Percentiles rank a stretch among this genome's conserved stretches.
Conservation (phyloP, 2,113 vertebrate genomes). For the Sisor rabdophorus region DNA sequence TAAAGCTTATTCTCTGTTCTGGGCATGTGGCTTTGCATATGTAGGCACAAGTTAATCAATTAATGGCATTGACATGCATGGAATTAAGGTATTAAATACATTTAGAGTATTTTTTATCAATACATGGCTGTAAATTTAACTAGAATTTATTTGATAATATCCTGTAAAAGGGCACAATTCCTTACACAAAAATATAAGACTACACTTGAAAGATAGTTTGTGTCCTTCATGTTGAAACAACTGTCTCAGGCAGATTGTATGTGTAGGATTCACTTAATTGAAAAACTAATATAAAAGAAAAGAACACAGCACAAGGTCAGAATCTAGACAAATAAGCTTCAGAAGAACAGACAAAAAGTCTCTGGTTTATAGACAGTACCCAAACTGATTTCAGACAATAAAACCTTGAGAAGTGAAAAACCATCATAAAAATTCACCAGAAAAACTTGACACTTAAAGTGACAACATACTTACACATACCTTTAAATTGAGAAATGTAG, state of each 20-base stretch:
- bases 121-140: constrained; percentile 42
- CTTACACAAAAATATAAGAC: neutral
- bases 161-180: neutral
- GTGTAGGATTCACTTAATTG: neutral
- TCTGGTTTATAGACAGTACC: neutral
- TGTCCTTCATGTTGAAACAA: neutral
- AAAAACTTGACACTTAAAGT: neutral
- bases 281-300: neutral
- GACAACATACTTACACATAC: neutral
- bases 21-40: constrained; percentile 14
- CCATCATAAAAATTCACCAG: neutral
- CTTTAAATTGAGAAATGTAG: no score
- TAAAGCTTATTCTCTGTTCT: neutral
- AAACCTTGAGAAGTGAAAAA: neutral
- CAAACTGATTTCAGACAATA: neutral
- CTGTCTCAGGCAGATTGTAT: neutral
- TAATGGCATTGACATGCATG: no score
- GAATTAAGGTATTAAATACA: constrained; percentile 40
- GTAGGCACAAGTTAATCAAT: neutral
- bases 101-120: constrained; percentile 46
- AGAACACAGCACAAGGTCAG: constrained; percentile 6
- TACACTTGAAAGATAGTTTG: neutral
- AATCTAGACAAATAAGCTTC: neutral
- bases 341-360: neutral
- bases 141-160: constrained; percentile 14